Percentiles rank a stretch among this genome's conserved stretches.
Conservation (phyloP, 2,113 vertebrate genomes). For the Engystomops pustulosus region DNA sequence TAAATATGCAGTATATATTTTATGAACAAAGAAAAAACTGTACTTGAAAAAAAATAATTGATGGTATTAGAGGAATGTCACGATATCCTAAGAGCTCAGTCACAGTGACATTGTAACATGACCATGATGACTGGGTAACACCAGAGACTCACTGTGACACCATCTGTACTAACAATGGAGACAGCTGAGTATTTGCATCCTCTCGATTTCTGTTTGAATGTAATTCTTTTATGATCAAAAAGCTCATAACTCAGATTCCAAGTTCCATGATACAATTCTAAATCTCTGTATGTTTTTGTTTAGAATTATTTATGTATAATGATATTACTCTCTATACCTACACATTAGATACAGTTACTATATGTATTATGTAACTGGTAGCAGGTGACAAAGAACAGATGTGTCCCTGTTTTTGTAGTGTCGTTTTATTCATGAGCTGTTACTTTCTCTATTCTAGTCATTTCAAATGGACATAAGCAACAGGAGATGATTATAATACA, state of each 20-base stretch:
- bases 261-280: not conserved
- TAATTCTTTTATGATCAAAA: slow-evolving; percentile 50
- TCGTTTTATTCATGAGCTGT: not conserved
- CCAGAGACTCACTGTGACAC: slow-evolving; percentile 40
- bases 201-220: slow-evolving; percentile 49
- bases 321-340: not conserved
- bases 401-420: not conserved
- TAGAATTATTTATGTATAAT: not conserved
- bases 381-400: not conserved
- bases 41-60: slow-evolving; percentile 23
- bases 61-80: slow-evolving; percentile 25
- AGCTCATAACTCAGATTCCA: slow-evolving; percentile 47
- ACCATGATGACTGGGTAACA: slow-evolving; percentile 47
- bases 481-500: not conserved
- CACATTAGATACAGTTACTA: not conserved
- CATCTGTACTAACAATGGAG: slow-evolving; percentile 55
- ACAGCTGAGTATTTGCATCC: slow-evolving; percentile 57
- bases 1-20: no score
- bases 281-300: slow-evolving; percentile 1
- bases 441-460: not conserved
- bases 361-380: not conserved
- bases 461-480: not conserved
- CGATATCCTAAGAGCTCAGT: slow-evolving; percentile 20
- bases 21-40: slow-evolving; percentile 17
- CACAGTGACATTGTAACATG: slow-evolving; percentile 46